Base-by-base conservation (phyloP, 2,113 vertebrate species). In the Pyxicephalus adspersus region DNA sequence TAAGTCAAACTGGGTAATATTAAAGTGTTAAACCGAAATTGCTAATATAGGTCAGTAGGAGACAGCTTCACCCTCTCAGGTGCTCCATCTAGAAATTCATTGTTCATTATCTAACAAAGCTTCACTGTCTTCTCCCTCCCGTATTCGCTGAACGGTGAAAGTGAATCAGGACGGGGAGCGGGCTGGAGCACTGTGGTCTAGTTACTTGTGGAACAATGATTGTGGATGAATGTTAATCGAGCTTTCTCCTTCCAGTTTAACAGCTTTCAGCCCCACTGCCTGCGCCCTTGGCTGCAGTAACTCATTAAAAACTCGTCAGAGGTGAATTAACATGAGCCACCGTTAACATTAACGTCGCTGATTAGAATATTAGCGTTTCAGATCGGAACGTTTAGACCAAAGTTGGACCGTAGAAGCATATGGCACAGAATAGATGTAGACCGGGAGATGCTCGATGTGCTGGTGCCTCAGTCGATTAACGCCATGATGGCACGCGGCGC, bases 291-390 rank as follows among this genome's bases (percentile, higher is more conserved):
- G 73, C 73, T 13, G 19, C 73, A 23, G 73, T 7, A 64, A 76
- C 73, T 76, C 73, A 64, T 76, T 76, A 76, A 76, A 76, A 76
- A 63, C 58, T 28, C 58, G 73, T 76, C 73, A 76, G 58, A 76
- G 73, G 73, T 76, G 73, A 76, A 76, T 64, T 76, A 64, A 64
- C 58, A 64, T 34, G 29, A 74, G 31, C 34, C 58, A 15, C 73
- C 58, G 55, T 74, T 64, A 76, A 63, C 73, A 51, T 61, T 51
- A 64, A 76, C 11, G 73, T 9, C n/a, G 73, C 31, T 26, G 31
- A 76, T 76, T 63, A 9, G 31, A 76, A 64, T 76, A 63, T 76
- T 63, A 63, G 73, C 29, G 50, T 73, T 63, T 75, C 29, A 50
- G 6, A 61, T 50, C 23, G 72, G 18, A 26, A 23, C 7, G 52